These are phyloP conservation scores for Petrosia ficiformis DNA, from an alignment of 37 sponge, comb jelly and placozoan genomes.

Conservation along the genomic window DNA sequence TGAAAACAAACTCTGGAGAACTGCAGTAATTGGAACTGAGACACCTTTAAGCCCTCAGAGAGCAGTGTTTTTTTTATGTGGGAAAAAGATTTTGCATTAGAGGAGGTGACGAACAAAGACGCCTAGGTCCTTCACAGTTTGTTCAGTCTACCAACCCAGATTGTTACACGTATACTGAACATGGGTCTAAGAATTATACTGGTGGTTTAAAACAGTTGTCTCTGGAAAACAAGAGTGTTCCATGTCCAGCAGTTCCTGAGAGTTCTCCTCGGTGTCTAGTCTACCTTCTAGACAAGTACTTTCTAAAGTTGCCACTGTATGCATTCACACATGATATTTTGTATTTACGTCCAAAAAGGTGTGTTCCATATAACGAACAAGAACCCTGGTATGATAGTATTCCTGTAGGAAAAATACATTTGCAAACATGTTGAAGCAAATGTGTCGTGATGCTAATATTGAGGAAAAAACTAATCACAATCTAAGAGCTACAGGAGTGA, in stretches of 20 bases:
- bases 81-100: conserved; percentile 29
- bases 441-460: background rate
- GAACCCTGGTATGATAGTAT: background rate
- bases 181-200: conserved; percentile 17
- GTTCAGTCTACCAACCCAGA: background rate
- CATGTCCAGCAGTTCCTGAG: background rate
- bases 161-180: conserved; percentile 10
- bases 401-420: background rate
- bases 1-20: conserved; percentile 33
- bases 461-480: too few relatives aligned
- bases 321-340: background rate
- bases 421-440: background rate
- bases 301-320: background rate
- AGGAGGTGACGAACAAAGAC: conserved; percentile 30
- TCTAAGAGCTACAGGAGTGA: too few relatives aligned
- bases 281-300: background rate
- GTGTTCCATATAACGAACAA: background rate
- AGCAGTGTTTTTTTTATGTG: conserved; percentile 18
- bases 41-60: conserved; percentile 14
- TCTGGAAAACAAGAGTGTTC: conserved; percentile 13
- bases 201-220: conserved; percentile 6
- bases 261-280: background rate
- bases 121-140: conserved; percentile 11
- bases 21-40: conserved; percentile 4
- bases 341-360: background rate